Conservation (phyloP, 37 sponge, comb jelly and placozoan species). For the Chondrilla cf. caribensis region DNA sequence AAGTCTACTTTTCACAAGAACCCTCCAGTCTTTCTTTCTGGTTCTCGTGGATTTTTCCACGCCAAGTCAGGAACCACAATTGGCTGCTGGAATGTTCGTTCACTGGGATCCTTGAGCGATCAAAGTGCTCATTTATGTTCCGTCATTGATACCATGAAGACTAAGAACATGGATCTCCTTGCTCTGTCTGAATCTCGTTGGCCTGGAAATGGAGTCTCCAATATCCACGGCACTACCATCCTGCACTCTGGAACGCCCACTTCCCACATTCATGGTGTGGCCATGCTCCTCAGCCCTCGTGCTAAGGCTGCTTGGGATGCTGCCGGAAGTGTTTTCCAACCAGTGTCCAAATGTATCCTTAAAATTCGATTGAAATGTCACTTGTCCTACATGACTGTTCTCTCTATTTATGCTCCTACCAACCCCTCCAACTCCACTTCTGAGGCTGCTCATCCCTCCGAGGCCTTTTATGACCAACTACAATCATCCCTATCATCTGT, state of each 20-base stretch:
- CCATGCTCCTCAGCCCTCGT: neutral
- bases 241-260: neutral
- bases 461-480: constrained; percentile 24
- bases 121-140: constrained; percentile 2
- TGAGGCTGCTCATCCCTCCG: constrained; percentile 10
- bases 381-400: neutral
- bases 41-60: neutral
- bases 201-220: constrained; percentile 1
- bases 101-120: neutral
- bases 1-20: constrained; percentile 1
- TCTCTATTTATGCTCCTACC: neutral
- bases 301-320: constrained; percentile 13
- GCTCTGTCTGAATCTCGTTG: constrained; percentile 3
- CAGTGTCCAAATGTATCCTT: neutral
- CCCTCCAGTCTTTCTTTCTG: neutral
- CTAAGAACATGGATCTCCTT: constrained; percentile 11
- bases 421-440: constrained; percentile 20
- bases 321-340: neutral
- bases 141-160: neutral
- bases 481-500: constrained; percentile 22
- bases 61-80: neutral
- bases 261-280: constrained; percentile 11
- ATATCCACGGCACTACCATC: neutral
- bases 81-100: constrained; percentile 9
- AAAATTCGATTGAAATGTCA: constrained; percentile 3